Evolutionary conservation across 2,113 vertebrate genomes (phyloP), one percentile per base, ranked within the genome.

Genomic region (Chiloscyllium plagiosum): DNA sequence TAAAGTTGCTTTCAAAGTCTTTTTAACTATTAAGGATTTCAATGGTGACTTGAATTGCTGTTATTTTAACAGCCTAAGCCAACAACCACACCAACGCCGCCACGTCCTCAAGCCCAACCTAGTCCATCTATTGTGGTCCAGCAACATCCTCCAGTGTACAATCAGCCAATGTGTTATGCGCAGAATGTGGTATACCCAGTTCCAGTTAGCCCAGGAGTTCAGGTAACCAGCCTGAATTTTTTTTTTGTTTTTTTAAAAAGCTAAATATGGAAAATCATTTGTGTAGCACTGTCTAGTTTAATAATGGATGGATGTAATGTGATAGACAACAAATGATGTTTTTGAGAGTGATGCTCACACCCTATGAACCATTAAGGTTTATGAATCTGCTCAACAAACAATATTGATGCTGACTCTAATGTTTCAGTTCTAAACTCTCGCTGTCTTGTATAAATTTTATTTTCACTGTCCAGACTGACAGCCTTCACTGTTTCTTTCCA

Each of bases 91-190:
- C 99, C 99, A 3, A 99, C 99, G 24, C 99, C 99, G 0, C 98
- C 99, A 94, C 98, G 99, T 96, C 99, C 99, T 10, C 99, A 99
- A 98, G 99, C 98, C 97, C 99, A 99, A 72, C 98, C 99, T 29
- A 99, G 99, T 97, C 99, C 99, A 83, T 99, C 99, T 96, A 98
- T 99, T 96, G 97, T 99, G 97, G 98, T 99, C 4, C 99, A 98
- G 97, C 99, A 99, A 97, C 98, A 99, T 96, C 98, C 98, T 37
- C 96, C 99, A 13, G 98, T 99, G 72, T 99, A 99, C 96, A 98
- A 98, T 69, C 99, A 99, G 96, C 98, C 98, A 3, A 98, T 99
- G 96, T 99, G 99, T 98, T 99, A 99, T 97, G 98, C 99, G 96
- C 99, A 99, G 97, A 98, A 98, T 97, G 98, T 98, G 98, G 99